Percentiles rank a stretch among this genome's conserved stretches.
These are phyloP conservation scores for Ia io DNA, from an alignment of 2,113 vertebrate species.

Conservation along the genomic window DNA sequence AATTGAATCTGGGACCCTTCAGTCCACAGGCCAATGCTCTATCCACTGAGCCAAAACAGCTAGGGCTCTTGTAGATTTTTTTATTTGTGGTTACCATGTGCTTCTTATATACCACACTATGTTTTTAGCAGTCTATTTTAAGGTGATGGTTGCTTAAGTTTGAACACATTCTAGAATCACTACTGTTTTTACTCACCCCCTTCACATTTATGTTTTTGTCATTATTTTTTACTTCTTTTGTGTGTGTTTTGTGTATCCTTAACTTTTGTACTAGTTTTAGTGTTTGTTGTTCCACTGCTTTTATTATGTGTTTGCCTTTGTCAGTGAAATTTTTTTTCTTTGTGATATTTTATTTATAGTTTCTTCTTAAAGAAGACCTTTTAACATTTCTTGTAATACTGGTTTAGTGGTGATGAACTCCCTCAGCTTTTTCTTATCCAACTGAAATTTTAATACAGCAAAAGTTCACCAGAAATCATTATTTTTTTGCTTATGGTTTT, in stretches of 20 bases:
- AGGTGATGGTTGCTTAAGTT: too few relatives aligned
- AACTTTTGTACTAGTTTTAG: neutral
- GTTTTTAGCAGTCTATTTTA: too few relatives aligned
- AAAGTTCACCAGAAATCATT: neutral
- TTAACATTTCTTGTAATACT: neutral
- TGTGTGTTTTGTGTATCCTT: neutral
- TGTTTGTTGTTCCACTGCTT: neutral
- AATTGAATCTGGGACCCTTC: too few relatives aligned
- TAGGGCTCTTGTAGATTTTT: too few relatives aligned
- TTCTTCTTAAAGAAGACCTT: neutral
- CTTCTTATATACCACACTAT: too few relatives aligned
- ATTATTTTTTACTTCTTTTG: neutral
- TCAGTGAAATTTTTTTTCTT: neutral
- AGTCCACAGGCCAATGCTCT: too few relatives aligned
- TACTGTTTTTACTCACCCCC: neutral
- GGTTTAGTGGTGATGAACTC: neutral
- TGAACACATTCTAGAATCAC: too few relatives aligned
- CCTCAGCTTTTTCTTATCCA: neutral
- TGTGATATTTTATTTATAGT: neutral
- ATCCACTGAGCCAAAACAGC: too few relatives aligned
- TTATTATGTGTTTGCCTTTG: neutral
- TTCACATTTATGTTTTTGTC: neutral
- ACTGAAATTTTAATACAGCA: neutral
- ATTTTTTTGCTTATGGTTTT: conserved; percentile 6
- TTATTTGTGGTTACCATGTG: too few relatives aligned